phyloP scores from a whole-genome alignment of 1,140 invertebrate species.

The Drosophila pruinosa region DNA sequence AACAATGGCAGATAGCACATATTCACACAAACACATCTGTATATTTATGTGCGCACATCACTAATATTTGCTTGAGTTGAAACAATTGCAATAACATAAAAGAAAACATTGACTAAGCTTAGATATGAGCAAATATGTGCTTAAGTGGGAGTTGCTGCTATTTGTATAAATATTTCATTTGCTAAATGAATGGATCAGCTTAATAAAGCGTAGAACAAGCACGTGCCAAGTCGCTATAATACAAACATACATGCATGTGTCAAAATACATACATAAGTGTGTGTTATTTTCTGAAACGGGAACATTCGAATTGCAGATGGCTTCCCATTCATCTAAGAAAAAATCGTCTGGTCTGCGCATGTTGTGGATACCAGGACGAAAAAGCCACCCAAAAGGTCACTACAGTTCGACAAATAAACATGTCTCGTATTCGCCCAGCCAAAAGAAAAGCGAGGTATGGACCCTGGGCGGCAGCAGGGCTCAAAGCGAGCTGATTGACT shows the following conservation, averaged over 20 bases:
- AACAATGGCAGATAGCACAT: constrained; percentile 4
- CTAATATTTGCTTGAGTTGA: not conserved
- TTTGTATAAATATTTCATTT: not conserved
- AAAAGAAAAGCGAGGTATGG: constrained; percentile 80
- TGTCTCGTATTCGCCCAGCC: constrained; percentile 57
- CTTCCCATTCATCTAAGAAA: constrained; percentile 65
- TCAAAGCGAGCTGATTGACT: constrained; percentile 65
- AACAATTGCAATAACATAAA: constrained; percentile 14
- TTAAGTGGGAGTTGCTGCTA: not conserved
- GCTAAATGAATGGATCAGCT: not conserved
- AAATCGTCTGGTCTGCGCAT: constrained; percentile 71
- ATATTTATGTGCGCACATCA: not conserved
- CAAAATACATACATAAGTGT: not conserved
- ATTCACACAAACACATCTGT: not conserved
- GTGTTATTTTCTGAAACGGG: not conserved
- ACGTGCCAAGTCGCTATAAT: not conserved
- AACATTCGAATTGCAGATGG: constrained; percentile 65
- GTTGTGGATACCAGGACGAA: constrained; percentile 77
- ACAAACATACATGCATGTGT: constrained; percentile 3
- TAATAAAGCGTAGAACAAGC: not conserved
- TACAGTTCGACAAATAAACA: constrained; percentile 67
- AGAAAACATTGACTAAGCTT: constrained; percentile 7
- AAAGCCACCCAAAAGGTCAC: constrained; percentile 70
- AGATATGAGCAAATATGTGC: not conserved
- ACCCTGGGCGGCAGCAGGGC: constrained; percentile 73